Evolutionary conservation across 2,797 vertebrate genomes (phyloP).

Genomic region (Euphonia xanthogaster): DNA sequence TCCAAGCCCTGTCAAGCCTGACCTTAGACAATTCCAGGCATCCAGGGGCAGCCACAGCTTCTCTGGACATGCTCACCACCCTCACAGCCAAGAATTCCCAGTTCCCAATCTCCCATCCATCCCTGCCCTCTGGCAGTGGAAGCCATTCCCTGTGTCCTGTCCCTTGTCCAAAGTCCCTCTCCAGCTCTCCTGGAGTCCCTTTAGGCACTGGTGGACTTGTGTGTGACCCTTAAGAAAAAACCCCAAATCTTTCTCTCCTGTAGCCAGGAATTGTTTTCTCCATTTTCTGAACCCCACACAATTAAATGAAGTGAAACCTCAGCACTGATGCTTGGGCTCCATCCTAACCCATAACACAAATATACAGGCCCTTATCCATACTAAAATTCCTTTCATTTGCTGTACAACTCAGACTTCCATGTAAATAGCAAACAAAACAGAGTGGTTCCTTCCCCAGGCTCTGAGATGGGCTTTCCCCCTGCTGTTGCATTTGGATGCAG

Average conservation of each 20-base stretch:
- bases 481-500: not conserved
- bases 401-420: not conserved
- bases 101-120: not conserved
- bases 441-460: not conserved
- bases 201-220: not conserved
- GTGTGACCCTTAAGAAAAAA: not conserved
- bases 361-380: not conserved
- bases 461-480: not conserved
- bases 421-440: not conserved
- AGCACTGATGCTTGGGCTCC: not conserved
- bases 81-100: fast-evolving
- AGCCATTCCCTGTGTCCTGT: not conserved
- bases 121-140: not conserved
- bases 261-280: not conserved
- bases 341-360: not conserved
- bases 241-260: not conserved
- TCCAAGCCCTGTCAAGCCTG: fast-evolving
- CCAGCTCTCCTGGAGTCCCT: not conserved
- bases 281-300: not conserved
- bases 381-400: not conserved
- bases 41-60: not conserved
- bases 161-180: not conserved
- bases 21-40: not conserved
- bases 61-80: not conserved
- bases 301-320: not conserved